A percentile compares a stretch with the other conserved stretches of the same genome.
These are phyloP conservation scores for Xiphias gladius DNA, from an alignment of 2,113 vertebrate genomes.

Conservation along the genomic window DNA sequence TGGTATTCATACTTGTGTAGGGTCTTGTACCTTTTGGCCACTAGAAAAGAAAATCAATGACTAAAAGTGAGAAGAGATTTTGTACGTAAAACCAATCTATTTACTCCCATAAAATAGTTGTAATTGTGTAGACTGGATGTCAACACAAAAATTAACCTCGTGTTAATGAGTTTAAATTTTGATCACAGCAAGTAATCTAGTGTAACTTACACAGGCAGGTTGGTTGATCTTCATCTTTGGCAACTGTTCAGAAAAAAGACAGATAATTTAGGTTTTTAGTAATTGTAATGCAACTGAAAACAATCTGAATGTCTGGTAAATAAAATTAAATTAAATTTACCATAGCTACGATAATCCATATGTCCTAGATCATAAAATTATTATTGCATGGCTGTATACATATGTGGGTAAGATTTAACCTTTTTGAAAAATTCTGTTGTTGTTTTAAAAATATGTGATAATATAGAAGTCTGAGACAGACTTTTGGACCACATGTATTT, in stretches of 20 bases:
- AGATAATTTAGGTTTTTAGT: background rate
- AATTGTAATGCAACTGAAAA: background rate
- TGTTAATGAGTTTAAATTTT: background rate
- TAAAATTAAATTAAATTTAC: background rate
- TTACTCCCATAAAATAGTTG: background rate
- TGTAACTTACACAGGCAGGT: constrained; percentile 80
- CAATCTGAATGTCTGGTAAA: background rate
- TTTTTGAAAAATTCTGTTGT: background rate
- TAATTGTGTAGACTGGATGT: background rate
- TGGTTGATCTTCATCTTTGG: constrained; percentile 77
- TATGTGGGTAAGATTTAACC: background rate
- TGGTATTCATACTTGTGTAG: constrained; percentile 91
- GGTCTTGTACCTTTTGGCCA: constrained; percentile 89
- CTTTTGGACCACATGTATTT: too few relatives aligned
- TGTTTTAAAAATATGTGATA: background rate
- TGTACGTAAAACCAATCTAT: background rate
- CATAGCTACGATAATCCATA: background rate
- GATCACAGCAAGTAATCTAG: background rate
- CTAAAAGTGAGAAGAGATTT: background rate
- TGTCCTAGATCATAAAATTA: background rate
- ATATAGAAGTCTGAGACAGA: background rate
- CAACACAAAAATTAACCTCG: background rate
- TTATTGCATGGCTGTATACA: background rate
- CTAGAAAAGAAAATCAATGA: constrained; percentile 69
- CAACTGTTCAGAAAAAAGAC: constrained; percentile 68